These are phyloP conservation scores for Watsonalla binaria DNA, from an alignment of 2,888 invertebrate species.

Conservation along the genomic window DNA sequence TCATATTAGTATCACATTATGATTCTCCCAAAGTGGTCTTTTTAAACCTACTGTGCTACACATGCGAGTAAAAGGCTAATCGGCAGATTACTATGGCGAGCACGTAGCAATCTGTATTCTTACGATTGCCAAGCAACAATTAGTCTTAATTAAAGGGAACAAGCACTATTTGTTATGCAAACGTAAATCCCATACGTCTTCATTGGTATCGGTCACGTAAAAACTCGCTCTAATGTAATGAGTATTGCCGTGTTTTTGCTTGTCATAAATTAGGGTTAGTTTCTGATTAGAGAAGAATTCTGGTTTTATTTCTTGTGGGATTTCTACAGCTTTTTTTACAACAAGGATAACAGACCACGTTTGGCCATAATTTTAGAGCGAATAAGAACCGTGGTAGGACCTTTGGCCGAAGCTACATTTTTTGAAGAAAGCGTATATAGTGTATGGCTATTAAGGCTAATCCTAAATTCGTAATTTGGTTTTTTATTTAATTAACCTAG, in stretches of 20 bases:
- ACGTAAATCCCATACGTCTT: slow-evolving; percentile 52
- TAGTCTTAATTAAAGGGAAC: slow-evolving; percentile 60
- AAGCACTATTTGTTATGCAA: slow-evolving; percentile 56
- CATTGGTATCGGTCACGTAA: slow-evolving; percentile 46
- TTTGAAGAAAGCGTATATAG: no score
- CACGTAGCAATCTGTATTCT: slow-evolving; percentile 24
- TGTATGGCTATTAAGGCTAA: no score
- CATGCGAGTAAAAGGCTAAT: neutral
- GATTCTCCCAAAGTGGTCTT: no score
- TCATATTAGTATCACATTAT: no score
- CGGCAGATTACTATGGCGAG: slow-evolving; percentile 13
- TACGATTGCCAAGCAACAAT: slow-evolving; percentile 42
- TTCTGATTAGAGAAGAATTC: neutral
- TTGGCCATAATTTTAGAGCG: no score
- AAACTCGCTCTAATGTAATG: slow-evolving; percentile 30
- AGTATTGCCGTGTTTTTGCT: slow-evolving; percentile 3
- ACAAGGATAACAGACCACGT: no score
- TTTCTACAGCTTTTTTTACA: no score
- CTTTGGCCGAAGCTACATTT: no score
- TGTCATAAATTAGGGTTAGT: neutral
- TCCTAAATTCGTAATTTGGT: no score
- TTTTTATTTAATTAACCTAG: no score
- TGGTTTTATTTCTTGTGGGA: neutral
- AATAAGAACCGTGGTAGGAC: no score
- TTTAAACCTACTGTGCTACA: slow-evolving; percentile 1